Evolutionary conservation across 1,140 invertebrate species (phyloP).

Genomic region (Lanistes nyassanus): DNA sequence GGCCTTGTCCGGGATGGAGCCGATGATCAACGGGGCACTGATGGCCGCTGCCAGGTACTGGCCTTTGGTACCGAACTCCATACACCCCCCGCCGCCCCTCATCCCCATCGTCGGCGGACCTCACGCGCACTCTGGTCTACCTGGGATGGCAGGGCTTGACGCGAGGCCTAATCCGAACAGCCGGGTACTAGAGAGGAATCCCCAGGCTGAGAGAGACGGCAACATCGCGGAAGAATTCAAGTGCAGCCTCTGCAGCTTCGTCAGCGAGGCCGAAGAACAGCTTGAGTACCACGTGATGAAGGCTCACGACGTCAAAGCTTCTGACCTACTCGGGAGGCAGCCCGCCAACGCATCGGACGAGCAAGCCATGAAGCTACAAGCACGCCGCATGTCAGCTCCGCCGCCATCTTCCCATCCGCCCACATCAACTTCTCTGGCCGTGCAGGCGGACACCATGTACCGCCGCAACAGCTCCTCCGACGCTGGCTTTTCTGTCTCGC

Average conservation of each 20-base stretch:
- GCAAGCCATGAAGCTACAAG: constrained; percentile 29
- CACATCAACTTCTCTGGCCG: background rate
- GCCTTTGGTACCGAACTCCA: constrained; percentile 51
- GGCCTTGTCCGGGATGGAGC: constrained; percentile 34
- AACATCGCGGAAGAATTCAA: constrained; percentile 37
- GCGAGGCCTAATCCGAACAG: background rate
- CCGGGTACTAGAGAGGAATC: background rate
- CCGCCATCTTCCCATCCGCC: constrained; percentile 20
- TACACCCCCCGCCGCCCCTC: constrained; percentile 46
- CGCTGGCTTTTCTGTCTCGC: too few relatives aligned
- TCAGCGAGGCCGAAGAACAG: constrained; percentile 56
- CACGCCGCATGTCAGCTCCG: constrained; percentile 22
- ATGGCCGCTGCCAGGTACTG: constrained; percentile 53
- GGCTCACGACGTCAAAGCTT: constrained; percentile 65
- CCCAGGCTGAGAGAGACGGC: constrained; percentile 47
- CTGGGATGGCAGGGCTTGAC: constrained; percentile 19
- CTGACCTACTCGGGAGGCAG: background rate
- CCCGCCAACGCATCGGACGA: constrained; percentile 41
- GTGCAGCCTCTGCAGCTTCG: constrained; percentile 68
- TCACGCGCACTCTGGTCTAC: constrained; percentile 27
- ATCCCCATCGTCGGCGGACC: constrained; percentile 36
- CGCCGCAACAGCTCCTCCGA: constrained; percentile 29
- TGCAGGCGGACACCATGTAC: constrained; percentile 27
- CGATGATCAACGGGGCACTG: constrained; percentile 24
- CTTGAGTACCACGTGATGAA: constrained; percentile 66